phyloP scores from a whole-genome alignment of 1,140 invertebrate species.

The Cardiocondyla obscurior region DNA sequence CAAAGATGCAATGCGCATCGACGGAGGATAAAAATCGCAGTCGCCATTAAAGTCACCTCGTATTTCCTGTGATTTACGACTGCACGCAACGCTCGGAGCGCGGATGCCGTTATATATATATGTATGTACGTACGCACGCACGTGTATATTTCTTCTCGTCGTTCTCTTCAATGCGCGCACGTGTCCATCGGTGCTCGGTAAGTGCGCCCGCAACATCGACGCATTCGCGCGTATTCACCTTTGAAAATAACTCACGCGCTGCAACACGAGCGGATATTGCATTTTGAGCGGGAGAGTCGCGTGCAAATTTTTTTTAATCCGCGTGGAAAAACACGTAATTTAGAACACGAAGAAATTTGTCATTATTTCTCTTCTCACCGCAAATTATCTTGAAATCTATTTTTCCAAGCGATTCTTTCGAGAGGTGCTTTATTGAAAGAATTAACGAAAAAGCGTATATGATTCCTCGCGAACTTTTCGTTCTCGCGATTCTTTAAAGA shows the following conservation, averaged over 20 bases:
- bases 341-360: neutral
- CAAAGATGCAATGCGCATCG: constrained; percentile 62
- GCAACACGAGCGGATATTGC: neutral
- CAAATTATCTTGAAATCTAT: neutral
- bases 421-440: neutral
- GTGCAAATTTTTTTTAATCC: neutral
- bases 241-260: neutral
- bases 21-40: constrained; percentile 73
- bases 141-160: neutral
- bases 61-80: constrained; percentile 73
- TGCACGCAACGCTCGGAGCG: constrained; percentile 58
- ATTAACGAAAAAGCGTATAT: neutral
- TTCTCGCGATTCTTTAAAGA: neutral
- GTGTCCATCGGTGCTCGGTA: constrained; percentile 5
- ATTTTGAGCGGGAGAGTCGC: constrained; percentile 1
- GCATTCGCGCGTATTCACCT: neutral
- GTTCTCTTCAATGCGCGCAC: constrained; percentile 15
- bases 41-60: constrained; percentile 74
- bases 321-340: neutral
- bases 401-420: neutral
- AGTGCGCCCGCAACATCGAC: neutral
- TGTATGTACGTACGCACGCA: neutral
- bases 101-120: constrained; percentile 64
- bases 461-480: neutral
- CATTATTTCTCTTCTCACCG: neutral